These are phyloP conservation scores for Ariolimax columbianus DNA, from an alignment of 2,888 invertebrate genomes.

Conservation along the genomic window DNA sequence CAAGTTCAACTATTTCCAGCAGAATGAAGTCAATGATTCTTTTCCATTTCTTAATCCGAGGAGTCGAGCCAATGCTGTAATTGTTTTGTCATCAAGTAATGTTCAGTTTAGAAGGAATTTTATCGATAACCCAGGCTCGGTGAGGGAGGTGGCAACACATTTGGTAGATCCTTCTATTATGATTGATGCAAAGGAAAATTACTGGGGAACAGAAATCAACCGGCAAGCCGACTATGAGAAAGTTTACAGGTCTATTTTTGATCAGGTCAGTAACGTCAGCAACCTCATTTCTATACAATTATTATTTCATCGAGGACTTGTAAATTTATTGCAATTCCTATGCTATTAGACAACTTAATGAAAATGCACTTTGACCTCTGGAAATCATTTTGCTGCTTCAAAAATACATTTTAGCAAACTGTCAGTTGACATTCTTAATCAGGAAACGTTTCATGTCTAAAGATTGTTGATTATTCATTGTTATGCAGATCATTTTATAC, in stretches of 20 bases:
- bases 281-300: too few relatives aligned
- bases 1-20: constrained; percentile 90
- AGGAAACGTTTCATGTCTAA: too few relatives aligned
- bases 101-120: constrained; percentile 93
- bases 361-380: too few relatives aligned
- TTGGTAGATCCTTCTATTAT: constrained; percentile 94
- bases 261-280: constrained; percentile 56
- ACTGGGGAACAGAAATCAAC: constrained; percentile 84
- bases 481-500: too few relatives aligned
- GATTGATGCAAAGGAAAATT: constrained; percentile 96
- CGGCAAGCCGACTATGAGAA: constrained; percentile 56
- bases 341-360: too few relatives aligned
- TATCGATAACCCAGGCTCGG: constrained; percentile 89
- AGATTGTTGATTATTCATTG: too few relatives aligned
- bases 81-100: constrained; percentile 94
- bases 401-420: too few relatives aligned
- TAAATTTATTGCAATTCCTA: too few relatives aligned
- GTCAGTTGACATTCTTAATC: too few relatives aligned
- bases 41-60: constrained; percentile 91
- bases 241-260: constrained; percentile 74
- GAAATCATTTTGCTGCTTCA: too few relatives aligned
- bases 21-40: constrained; percentile 91
- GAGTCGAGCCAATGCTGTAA: constrained; percentile 93
- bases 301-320: too few relatives aligned
- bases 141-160: constrained; percentile 96